Base-by-base conservation (phyloP, 2,113 vertebrate genomes). In the Gavialis gangeticus region DNA sequence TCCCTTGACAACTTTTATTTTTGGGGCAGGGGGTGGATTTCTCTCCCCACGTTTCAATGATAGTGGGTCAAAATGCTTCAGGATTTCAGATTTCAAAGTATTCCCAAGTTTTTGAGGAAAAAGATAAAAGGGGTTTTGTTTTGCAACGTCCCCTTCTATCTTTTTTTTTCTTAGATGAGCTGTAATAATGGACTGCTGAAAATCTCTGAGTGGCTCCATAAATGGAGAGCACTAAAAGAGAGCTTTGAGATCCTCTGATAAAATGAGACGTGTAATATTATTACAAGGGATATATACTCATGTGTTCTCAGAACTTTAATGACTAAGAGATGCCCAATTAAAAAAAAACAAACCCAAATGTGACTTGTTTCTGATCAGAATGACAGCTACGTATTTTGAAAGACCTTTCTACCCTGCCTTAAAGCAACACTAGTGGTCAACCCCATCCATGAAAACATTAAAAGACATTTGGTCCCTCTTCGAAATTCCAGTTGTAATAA, bases 21-120 rank as follows among this genome's bases (percentile, higher is more conserved):
- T 46, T 46, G 46, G 46, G 46, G 46, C 8, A 46, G 7, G 46
- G 46, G 46, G 46, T 46, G 46, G 46, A 66, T 94, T 91, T 88
- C 81, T 67, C 55, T 37, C 3, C 22, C 82, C 84, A 24, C 66
- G 92, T 93, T 84, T 92, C 92, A 86, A 78, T 55, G 30, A 87
- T 24, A 83, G 92, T 27, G 18, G 75, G 89, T 94, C 93, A 93
- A 90, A 94, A 84, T 62, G 64, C 55, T 87, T 84, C 3, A 90
- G 62, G 89, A 77, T 85, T 62, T 57, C 81, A 92, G 75, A 46
- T 58, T 86, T 82, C 80, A 79, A 87, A 71, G 63, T n/a, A 77
- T 90, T n/a, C 55, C 63, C 46, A 95, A 92, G 11, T 12, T 22
- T 37, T 37, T 12, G 34, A 37, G 66, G 9, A 6, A 12, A 22